These are phyloP conservation scores for Physocephala rufipes DNA, from an alignment of 2,888 invertebrate species.

Conservation along the genomic window DNA sequence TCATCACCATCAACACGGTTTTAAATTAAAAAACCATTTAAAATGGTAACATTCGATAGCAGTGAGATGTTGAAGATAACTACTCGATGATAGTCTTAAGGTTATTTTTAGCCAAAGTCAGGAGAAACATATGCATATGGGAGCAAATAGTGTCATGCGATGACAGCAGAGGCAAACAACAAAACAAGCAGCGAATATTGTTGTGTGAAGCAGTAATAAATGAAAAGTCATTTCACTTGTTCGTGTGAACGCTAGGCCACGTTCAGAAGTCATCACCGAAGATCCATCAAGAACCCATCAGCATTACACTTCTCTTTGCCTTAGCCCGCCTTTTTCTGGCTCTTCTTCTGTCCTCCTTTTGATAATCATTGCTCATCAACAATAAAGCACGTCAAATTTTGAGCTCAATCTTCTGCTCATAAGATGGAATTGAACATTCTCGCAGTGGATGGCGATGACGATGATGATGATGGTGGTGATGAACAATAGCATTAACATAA, in stretches of 20 bases:
- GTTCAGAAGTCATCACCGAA: not conserved
- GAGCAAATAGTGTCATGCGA: too few relatives aligned
- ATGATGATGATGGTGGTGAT: not conserved
- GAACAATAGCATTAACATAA: conserved; percentile 9
- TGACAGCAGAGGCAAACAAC: not conserved
- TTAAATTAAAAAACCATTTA: conserved; percentile 49
- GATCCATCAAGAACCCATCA: not conserved
- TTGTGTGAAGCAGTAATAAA: too few relatives aligned
- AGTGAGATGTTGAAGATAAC: conserved; percentile 33
- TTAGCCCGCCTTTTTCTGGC: not conserved
- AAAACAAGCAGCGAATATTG: conserved; percentile 1
- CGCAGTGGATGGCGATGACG: too few relatives aligned
- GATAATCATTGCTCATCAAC: not conserved
- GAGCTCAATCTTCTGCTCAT: too few relatives aligned
- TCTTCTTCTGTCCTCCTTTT: not conserved
- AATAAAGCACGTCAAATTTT: not conserved
- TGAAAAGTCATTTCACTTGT: too few relatives aligned
- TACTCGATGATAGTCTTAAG: conserved; percentile 60
- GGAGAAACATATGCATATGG: not conserved
- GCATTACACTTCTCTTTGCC: not conserved
- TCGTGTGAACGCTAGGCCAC: too few relatives aligned
- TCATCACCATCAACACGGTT: conserved; percentile 3
- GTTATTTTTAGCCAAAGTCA: conserved; percentile 59
- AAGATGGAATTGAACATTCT: too few relatives aligned
- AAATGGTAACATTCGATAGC: conserved; percentile 55